Evolutionary conservation across 2,113 vertebrate species (phyloP).

Genomic region (Bostrychus sinensis): DNA sequence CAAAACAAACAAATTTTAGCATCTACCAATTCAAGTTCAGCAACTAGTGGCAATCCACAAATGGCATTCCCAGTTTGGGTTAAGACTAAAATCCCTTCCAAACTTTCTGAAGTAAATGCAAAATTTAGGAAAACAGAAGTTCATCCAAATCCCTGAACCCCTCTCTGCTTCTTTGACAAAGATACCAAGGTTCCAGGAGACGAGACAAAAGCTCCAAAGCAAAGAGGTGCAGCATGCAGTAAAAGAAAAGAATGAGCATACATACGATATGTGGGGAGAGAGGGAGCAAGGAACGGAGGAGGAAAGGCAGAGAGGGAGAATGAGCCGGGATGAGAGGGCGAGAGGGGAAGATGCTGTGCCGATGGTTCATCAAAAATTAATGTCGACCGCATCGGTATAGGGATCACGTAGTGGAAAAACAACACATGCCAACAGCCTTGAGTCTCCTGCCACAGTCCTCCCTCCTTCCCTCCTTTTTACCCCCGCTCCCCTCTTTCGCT

Average conservation of each 20-base stretch:
- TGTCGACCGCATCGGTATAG: slow-evolving; percentile 81
- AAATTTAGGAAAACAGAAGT: slow-evolving; percentile 46
- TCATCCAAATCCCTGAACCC: slow-evolving; percentile 63
- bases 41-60: slow-evolving; percentile 22
- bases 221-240: slow-evolving; percentile 52
- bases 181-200: slow-evolving; percentile 61
- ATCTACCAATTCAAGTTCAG: slow-evolving; percentile 29
- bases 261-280: slow-evolving; percentile 53
- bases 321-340: slow-evolving; percentile 63
- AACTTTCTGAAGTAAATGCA: slow-evolving; percentile 43
- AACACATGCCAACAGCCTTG: slow-evolving; percentile 80
- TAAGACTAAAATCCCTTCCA: slow-evolving; percentile 43
- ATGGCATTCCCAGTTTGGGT: slow-evolving; percentile 38
- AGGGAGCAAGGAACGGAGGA: slow-evolving; percentile 36
- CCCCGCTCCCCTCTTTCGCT: slow-evolving; percentile 59
- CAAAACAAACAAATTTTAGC: slow-evolving; percentile 33
- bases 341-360: slow-evolving; percentile 74
- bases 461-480: slow-evolving; percentile 36
- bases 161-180: slow-evolving; percentile 66
- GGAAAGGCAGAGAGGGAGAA: slow-evolving; percentile 2
- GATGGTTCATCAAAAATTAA: slow-evolving; percentile 82
- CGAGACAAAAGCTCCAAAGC: slow-evolving; percentile 63
- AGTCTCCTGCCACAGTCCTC: slow-evolving; percentile 69
- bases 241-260: slow-evolving; percentile 52
- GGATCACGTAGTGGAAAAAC: slow-evolving; percentile 82